Evolutionary conservation across 1,140 invertebrate species (phyloP).

Genomic region (Branchinecta lindahli): DNA sequence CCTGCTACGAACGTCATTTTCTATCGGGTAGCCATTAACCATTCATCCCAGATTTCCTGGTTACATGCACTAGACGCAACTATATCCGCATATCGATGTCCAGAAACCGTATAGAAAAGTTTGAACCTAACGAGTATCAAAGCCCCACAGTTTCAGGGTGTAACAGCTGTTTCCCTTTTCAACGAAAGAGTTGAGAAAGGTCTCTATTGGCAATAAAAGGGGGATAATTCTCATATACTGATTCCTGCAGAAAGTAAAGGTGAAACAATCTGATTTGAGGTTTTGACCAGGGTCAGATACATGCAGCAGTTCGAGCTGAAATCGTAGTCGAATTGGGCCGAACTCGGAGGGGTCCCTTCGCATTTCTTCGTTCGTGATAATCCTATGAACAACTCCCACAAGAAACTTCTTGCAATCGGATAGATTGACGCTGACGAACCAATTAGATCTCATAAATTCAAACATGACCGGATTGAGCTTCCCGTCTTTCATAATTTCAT

Average conservation of each 20-base stretch:
- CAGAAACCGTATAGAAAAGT: too few species aligned
- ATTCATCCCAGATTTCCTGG: too few species aligned
- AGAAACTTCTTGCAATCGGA: background rate
- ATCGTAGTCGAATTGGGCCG: background rate
- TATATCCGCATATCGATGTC: too few species aligned
- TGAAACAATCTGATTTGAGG: background rate
- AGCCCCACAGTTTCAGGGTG: background rate
- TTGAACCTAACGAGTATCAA: too few species aligned
- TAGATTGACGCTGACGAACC: background rate
- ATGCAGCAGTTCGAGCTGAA: background rate
- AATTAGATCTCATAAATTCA: background rate
- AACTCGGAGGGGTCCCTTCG: background rate
- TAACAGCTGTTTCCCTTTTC: background rate
- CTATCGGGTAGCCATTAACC: too few species aligned
- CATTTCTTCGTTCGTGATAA: background rate
- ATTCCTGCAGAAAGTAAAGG: background rate
- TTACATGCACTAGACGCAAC: too few species aligned
- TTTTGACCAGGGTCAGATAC: background rate
- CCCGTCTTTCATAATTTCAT: background rate
- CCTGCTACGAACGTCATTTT: too few species aligned
- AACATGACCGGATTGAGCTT: background rate
- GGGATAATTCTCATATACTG: background rate
- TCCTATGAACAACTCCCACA: background rate
- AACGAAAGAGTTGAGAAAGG: background rate
- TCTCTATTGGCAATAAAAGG: background rate